A percentile compares a stretch with the other conserved stretches of the same genome.
Conservation (phyloP, 2,888 invertebrate species). For the Aleiodes testaceus region DNA sequence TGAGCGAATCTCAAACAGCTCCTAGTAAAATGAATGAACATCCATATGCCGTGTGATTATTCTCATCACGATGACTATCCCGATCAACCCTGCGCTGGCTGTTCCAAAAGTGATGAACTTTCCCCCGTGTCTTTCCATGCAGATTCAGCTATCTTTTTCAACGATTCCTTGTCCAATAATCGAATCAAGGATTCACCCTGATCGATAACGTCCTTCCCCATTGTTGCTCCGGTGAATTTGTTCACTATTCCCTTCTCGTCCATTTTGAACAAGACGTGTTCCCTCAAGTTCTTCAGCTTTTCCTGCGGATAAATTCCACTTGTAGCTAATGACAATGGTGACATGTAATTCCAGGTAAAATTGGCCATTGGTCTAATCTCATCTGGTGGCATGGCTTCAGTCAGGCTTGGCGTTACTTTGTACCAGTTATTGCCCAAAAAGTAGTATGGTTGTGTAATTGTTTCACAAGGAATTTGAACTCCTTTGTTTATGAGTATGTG, state of each 20-base stretch:
- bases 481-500: conserved; percentile 50
- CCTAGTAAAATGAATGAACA: conserved; percentile 17
- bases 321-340: too few species aligned
- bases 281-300: too few species aligned
- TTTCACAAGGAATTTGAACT: conserved; percentile 41
- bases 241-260: too few species aligned
- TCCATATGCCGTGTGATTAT: background rate
- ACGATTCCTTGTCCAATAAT: conserved; percentile 29
- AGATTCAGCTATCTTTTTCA: conserved; percentile 32
- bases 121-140: conserved; percentile 25
- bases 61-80: conserved; percentile 22
- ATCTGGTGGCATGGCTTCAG: conserved; percentile 30
- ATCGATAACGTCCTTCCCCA: background rate
- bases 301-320: too few species aligned
- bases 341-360: too few species aligned
- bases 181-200: conserved; percentile 20
- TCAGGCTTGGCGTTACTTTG: conserved; percentile 40
- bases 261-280: too few species aligned
- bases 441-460: conserved; percentile 38
- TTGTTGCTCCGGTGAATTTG: too few species aligned
- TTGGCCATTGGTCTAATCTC: background rate
- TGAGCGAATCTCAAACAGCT: conserved; percentile 34
- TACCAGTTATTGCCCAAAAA: conserved; percentile 51
- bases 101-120: conserved; percentile 41
- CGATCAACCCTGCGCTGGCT: conserved; percentile 43